These are phyloP conservation scores for Archegozetes longisetosus DNA, from an alignment of 1,140 invertebrate genomes.

Conservation along the genomic window DNA sequence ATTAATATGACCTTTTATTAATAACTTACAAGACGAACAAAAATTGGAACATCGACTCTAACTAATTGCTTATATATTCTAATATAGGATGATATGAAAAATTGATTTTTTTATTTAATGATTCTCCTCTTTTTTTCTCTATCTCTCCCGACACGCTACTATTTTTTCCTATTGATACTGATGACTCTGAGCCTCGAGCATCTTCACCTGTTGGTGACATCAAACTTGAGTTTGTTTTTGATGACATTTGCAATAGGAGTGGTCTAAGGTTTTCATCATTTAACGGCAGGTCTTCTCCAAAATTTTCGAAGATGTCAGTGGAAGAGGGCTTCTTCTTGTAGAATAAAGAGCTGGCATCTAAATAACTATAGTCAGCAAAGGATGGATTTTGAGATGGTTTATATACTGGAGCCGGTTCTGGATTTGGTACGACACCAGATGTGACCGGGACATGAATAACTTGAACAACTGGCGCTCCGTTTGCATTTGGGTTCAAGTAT, in stretches of 20 bases:
- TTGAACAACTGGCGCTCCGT: constrained; percentile 14
- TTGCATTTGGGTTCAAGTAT: background rate
- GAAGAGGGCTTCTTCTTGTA: background rate
- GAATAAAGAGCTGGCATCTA: background rate
- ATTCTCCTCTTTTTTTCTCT: constrained; percentile 1
- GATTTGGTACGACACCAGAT: background rate
- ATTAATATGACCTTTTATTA: background rate
- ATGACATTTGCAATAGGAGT: background rate
- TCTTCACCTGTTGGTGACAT: background rate
- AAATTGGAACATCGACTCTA: background rate
- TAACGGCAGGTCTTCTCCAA: background rate
- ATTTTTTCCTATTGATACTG: background rate
- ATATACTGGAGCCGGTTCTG: background rate
- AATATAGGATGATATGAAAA: constrained; percentile 24
- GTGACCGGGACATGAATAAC: constrained; percentile 17
- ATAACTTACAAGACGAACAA: background rate
- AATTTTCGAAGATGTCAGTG: background rate
- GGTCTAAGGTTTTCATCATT: background rate
- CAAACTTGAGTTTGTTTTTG: constrained; percentile 7
- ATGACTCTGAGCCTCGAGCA: background rate
- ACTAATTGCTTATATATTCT: constrained; percentile 18
- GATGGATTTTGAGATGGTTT: background rate
- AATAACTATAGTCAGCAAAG: background rate
- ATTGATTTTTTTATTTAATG: constrained; percentile 18
- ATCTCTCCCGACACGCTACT: background rate